Base-by-base conservation (phyloP, 2,113 vertebrate species). In the Athene cunicularia region DNA sequence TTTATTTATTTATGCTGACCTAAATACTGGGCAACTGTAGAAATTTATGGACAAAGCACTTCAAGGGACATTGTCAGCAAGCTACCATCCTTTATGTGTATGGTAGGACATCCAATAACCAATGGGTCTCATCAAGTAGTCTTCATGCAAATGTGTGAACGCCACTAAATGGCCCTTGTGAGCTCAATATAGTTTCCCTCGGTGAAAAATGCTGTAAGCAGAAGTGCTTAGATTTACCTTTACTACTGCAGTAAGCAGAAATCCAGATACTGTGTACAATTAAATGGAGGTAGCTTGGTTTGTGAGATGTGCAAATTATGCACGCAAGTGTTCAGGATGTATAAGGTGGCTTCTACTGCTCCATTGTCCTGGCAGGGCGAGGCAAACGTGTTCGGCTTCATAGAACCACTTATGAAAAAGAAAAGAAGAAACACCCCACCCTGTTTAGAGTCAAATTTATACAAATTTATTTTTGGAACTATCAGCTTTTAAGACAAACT, bases 1-100 rank as follows among this genome's bases (percentile, higher is more conserved):
- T 80, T 91, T 74, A 83, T 94, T 89, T 86, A 83, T 82, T 91
- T 77, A 67, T 80, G 47, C 63, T 93, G 80, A 80, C 32, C 47
- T 66, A 83, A 72, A 76, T 52, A 14, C 39, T 45, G 33, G 35
- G 30, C 16, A 62, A 39, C 20, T 64, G 45, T 56, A 79, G 84
- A 91, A 94, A 90, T 88, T 19, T 80, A 84, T 72, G 67, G 71
- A 60, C 35, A 60, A 81, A 85, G 56, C 45, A 50, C 13, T 55
- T 77, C 41, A 86, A 91, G 72, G 35, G 55, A 28, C 17, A 15
- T 1, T 43, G 67, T 43, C 35, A 66, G 74, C 81, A 66, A 93
- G 59, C 24, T 28, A 37, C 19, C 33, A 20, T 39, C 32, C 28
- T 66, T 75, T 77, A 56, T 37, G 56, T 35, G 24, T 73, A 22